Percentiles rank a stretch among this genome's conserved stretches.
Conservation (phyloP, 2,888 invertebrate genomes). For the Colostygia pectinataria region DNA sequence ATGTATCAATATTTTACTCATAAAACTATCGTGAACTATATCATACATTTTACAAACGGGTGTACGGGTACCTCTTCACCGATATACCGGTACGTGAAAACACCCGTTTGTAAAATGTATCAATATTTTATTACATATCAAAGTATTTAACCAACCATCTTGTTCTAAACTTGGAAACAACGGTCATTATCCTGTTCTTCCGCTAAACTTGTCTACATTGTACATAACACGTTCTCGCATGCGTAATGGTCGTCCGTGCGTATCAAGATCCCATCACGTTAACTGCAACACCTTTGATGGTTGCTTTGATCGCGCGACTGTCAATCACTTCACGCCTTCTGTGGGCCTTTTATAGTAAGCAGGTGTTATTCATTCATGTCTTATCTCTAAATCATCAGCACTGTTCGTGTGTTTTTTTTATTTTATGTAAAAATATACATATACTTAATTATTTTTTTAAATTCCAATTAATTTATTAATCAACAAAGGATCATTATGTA, state of each 20-base stretch:
- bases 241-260: conserved; percentile 60
- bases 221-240: conserved; percentile 52
- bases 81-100: too few relatives aligned
- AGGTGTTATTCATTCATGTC: conserved; percentile 1
- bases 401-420: too few relatives aligned
- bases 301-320: conserved; percentile 29
- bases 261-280: conserved; percentile 46
- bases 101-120: too few relatives aligned
- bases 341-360: conserved; percentile 19
- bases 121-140: background rate
- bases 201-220: conserved; percentile 16
- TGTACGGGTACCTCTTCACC: too few relatives aligned
- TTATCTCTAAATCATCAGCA: background rate
- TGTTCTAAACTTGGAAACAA: conserved; percentile 36
- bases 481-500: too few relatives aligned
- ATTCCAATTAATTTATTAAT: too few relatives aligned
- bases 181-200: conserved; percentile 43
- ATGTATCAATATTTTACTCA: too few relatives aligned
- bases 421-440: too few relatives aligned
- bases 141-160: conserved; percentile 8
- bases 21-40: too few relatives aligned
- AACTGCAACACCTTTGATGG: conserved; percentile 41
- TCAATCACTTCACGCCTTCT: conserved; percentile 33
- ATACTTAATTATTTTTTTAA: too few relatives aligned
- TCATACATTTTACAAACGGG: too few relatives aligned